Conservation (phyloP, 2,797 vertebrate genomes). For the Triplophysa yarkandensis region DNA sequence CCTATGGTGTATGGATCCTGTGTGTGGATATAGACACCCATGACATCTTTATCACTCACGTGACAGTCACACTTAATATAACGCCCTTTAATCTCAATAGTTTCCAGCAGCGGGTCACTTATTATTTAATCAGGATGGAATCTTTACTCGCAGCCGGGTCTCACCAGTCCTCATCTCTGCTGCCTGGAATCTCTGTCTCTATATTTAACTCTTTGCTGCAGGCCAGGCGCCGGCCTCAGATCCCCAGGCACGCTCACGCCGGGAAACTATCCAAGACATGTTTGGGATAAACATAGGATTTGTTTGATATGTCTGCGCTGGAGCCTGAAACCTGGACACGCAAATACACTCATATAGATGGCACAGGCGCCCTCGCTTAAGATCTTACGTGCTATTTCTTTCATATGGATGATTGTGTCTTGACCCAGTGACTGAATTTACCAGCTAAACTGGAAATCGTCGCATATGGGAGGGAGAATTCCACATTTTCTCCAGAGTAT, state of each 20-base stretch:
- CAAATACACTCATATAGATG: slow-evolving; percentile 15
- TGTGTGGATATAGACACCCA: neutral
- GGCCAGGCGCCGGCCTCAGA: slow-evolving; percentile 53
- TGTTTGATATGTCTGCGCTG: slow-evolving; percentile 47
- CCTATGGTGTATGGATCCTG: too few species aligned
- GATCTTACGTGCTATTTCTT: slow-evolving; percentile 1
- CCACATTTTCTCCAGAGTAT: neutral
- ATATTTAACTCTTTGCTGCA: slow-evolving; percentile 56
- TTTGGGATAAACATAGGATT: slow-evolving; percentile 55
- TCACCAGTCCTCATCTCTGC: slow-evolving; percentile 27
- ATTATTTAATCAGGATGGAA: slow-evolving; percentile 38
- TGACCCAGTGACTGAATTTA: slow-evolving; percentile 9
- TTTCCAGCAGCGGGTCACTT: slow-evolving; percentile 13
- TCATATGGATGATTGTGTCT: slow-evolving; percentile 9
- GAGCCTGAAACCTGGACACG: slow-evolving; percentile 42
- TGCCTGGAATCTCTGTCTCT: slow-evolving; percentile 47
- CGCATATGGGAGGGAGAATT: slow-evolving; percentile 18
- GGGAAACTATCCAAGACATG: slow-evolving; percentile 56
- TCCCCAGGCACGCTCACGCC: slow-evolving; percentile 48
- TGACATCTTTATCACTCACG: neutral
- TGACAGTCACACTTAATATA: slow-evolving; percentile 21
- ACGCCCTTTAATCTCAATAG: slow-evolving; percentile 4
- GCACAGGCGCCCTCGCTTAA: slow-evolving; percentile 13
- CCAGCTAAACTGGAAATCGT: neutral
- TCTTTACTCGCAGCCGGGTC: neutral